A percentile compares a stretch with the other conserved stretches of the same genome.
These are phyloP conservation scores for Balanococcus diminutus DNA, from an alignment of 2,888 invertebrate species.

Conservation along the genomic window DNA sequence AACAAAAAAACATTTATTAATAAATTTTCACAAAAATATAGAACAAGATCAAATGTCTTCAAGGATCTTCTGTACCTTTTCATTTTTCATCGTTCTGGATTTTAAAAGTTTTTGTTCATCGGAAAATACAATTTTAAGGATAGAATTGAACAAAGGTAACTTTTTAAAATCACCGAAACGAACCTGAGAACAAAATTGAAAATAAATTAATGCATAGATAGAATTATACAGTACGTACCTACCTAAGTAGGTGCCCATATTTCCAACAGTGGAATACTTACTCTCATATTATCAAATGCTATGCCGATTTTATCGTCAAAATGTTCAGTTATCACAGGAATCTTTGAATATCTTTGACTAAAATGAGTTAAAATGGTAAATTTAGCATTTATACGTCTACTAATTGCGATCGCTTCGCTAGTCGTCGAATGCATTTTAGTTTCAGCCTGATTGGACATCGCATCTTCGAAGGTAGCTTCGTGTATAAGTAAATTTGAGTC, in stretches of 20 bases:
- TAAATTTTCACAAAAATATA: too few species aligned
- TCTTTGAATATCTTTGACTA: constrained; percentile 89
- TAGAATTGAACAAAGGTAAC: constrained; percentile 78
- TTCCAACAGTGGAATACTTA: too few species aligned
- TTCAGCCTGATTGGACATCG: constrained; percentile 76
- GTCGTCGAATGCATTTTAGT: constrained; percentile 86
- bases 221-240: too few species aligned
- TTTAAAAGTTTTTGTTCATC: constrained; percentile 82
- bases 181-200: constrained; percentile 65
- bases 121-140: constrained; percentile 79
- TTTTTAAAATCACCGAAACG: constrained; percentile 71
- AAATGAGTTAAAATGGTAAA: constrained; percentile 93
- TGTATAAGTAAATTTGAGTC: constrained; percentile 89
- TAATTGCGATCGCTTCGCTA: constrained; percentile 75
- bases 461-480: constrained; percentile 98
- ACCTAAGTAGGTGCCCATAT: too few species aligned
- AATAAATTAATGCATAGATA: too few species aligned
- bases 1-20: too few species aligned
- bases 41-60: too few species aligned
- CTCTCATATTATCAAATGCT: constrained; percentile 93
- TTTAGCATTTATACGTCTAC: constrained; percentile 79
- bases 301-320: constrained; percentile 76
- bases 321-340: constrained; percentile 74
- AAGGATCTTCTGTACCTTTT: too few species aligned
- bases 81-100: constrained; percentile 67